phyloP scores from a whole-genome alignment of 1,140 invertebrate species.

The Drosophila tristis region DNA sequence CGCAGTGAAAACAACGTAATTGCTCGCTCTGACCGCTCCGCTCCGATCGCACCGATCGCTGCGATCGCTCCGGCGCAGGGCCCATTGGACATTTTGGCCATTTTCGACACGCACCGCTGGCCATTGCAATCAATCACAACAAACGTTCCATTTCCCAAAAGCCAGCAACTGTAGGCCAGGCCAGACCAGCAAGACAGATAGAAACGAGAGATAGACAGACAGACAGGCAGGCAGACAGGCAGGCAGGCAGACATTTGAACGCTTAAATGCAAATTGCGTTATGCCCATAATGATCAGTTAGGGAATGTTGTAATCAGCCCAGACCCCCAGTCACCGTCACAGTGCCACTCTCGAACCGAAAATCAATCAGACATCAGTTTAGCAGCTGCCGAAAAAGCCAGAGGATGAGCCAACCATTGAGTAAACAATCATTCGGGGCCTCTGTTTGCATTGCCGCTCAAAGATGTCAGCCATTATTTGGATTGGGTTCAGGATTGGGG shows the following conservation, averaged over 20 bases:
- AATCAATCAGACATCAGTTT: slow-evolving; percentile 66
- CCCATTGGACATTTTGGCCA: slow-evolving; percentile 55
- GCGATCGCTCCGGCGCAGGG: slow-evolving; percentile 24
- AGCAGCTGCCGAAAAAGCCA: slow-evolving; percentile 46
- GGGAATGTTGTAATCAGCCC: slow-evolving; percentile 62
- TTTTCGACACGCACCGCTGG: slow-evolving; percentile 70
- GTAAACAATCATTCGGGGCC: not conserved
- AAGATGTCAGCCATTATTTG: not conserved
- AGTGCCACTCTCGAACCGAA: slow-evolving; percentile 10
- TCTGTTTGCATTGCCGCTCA: not conserved
- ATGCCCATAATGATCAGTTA: slow-evolving; percentile 71
- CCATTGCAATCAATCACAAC: slow-evolving; percentile 62
- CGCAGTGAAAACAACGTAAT: slow-evolving; percentile 71
- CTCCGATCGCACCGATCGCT: not conserved
- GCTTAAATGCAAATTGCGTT: slow-evolving; percentile 70
- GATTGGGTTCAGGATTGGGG: slow-evolving; percentile 4
- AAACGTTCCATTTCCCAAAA: slow-evolving; percentile 65
- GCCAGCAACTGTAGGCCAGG: slow-evolving; percentile 20
- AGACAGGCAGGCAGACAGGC: slow-evolving; percentile 16
- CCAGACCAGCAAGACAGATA: slow-evolving; percentile 20
- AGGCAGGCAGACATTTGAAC: slow-evolving; percentile 18
- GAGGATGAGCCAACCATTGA: not conserved
- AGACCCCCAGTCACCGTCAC: not conserved
- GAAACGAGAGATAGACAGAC: slow-evolving; percentile 15
- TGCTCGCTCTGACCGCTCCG: slow-evolving; percentile 27